phyloP scores from a whole-genome alignment of 2,797 vertebrate genomes.

The Craterocephalus amniculus region DNA sequence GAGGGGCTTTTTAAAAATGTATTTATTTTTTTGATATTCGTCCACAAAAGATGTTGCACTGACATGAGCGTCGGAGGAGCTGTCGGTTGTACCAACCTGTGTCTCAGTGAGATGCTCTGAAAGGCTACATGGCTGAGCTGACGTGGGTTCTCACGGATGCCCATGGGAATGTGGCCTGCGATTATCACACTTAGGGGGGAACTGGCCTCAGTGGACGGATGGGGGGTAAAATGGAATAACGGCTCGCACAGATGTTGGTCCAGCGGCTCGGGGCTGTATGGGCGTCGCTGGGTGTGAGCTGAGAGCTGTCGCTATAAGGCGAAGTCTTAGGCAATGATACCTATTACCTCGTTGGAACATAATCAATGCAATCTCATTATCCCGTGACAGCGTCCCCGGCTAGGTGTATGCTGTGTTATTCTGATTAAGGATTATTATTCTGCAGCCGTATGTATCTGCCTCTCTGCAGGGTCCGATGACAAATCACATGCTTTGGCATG shows the following conservation, averaged over 20 bases:
- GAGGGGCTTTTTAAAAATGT: constrained; percentile 48
- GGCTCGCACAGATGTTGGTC: constrained; percentile 40
- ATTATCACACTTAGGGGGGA: constrained; percentile 51
- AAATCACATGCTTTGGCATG: constrained; percentile 47
- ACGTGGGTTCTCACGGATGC: constrained; percentile 70
- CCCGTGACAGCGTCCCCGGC: constrained; percentile 33
- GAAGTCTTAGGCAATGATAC: constrained; percentile 50
- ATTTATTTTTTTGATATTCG: too few relatives aligned
- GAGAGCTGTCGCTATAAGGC: constrained; percentile 49
- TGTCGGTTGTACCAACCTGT: constrained; percentile 36
- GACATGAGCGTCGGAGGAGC: constrained; percentile 13
- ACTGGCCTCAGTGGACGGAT: constrained; percentile 42
- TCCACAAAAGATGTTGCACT: constrained; percentile 6
- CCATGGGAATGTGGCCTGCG: constrained; percentile 79
- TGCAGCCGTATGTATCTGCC: constrained; percentile 51
- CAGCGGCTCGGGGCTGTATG: constrained; percentile 63
- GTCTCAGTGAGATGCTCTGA: constrained; percentile 49
- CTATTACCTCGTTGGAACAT: constrained; percentile 32
- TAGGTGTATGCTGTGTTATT: constrained; percentile 50
- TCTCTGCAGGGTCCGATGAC: constrained; percentile 61
- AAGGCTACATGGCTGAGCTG: constrained; percentile 32
- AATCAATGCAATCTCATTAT: constrained; percentile 59
- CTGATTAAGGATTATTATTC: constrained; percentile 46
- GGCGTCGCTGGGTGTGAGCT: constrained; percentile 73
- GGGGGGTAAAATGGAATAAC: constrained; percentile 16